These are phyloP conservation scores for Amazona finschi DNA, from an alignment of 2,797 vertebrate species.

Conservation along the genomic window DNA sequence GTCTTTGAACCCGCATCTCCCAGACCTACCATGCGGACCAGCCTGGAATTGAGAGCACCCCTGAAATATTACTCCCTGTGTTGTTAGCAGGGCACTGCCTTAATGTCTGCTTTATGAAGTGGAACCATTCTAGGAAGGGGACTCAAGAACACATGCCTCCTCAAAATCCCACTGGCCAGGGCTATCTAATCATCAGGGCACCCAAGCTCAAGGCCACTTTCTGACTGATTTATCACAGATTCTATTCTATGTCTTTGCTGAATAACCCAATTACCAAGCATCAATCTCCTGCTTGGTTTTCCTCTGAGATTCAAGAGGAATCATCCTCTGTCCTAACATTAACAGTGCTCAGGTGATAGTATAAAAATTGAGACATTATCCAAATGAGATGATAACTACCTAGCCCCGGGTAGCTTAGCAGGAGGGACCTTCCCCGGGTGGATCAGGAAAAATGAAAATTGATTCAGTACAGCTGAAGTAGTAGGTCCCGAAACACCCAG, in stretches of 20 bases:
- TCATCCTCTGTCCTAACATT: background rate
- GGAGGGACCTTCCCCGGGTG: background rate
- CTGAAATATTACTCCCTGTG: background rate
- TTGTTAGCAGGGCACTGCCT: background rate
- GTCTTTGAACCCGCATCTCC: background rate
- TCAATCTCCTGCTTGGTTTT: background rate
- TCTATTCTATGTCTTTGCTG: background rate
- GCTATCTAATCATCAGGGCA: background rate
- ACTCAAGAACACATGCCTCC: background rate
- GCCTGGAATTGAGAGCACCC: background rate
- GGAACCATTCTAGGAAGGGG: background rate
- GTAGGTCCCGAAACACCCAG: background rate
- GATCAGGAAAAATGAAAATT: background rate
- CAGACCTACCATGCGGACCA: background rate
- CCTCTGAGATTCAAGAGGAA: background rate
- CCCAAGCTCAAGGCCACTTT: background rate
- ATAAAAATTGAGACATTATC: background rate
- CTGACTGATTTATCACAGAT: background rate
- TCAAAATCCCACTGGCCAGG: background rate
- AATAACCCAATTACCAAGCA: background rate
- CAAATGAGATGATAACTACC: background rate
- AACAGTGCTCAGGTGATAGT: background rate
- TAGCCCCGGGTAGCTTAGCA: background rate
- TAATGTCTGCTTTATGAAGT: background rate
- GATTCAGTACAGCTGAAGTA: background rate